A percentile compares a stretch with the other conserved stretches of the same genome.
These are phyloP conservation scores for Dyspetes luteomarginatus DNA, from an alignment of 2,888 invertebrate species.

Conservation along the genomic window DNA sequence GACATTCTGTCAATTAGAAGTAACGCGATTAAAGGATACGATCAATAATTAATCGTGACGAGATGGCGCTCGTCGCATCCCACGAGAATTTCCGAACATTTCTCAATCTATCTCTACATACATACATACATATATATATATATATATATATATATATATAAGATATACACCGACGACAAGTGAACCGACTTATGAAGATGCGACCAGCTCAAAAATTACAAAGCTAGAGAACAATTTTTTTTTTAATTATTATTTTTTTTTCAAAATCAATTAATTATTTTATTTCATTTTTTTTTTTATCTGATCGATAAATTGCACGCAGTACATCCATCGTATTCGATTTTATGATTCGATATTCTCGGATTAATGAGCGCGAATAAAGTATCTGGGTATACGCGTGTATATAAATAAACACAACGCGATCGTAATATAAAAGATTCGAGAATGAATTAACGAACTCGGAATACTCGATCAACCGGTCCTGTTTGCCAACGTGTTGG, in stretches of 20 bases:
- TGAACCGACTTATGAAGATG: too few species aligned
- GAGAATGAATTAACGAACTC: slow-evolving; percentile 58
- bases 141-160: too few species aligned
- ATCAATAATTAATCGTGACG: slow-evolving; percentile 74
- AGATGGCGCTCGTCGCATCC: not conserved
- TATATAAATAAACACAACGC: slow-evolving; percentile 2
- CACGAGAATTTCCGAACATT: not conserved
- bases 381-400: not conserved
- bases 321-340: too few species aligned
- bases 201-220: too few species aligned
- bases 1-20: slow-evolving; percentile 74
- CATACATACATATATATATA: too few species aligned
- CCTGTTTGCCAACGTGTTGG: slow-evolving; percentile 3
- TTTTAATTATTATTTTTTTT: too few species aligned
- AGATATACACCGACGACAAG: too few species aligned
- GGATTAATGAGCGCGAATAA: not conserved
- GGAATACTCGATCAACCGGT: slow-evolving; percentile 65
- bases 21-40: slow-evolving; percentile 77
- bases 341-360: too few species aligned
- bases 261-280: too few species aligned
- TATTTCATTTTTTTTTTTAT: too few species aligned
- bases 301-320: too few species aligned
- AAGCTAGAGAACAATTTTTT: too few species aligned
- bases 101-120: not conserved
- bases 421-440: slow-evolving; percentile 23